phyloP scores from a whole-genome alignment of 1,140 invertebrate genomes.

The Manduca sexta region DNA sequence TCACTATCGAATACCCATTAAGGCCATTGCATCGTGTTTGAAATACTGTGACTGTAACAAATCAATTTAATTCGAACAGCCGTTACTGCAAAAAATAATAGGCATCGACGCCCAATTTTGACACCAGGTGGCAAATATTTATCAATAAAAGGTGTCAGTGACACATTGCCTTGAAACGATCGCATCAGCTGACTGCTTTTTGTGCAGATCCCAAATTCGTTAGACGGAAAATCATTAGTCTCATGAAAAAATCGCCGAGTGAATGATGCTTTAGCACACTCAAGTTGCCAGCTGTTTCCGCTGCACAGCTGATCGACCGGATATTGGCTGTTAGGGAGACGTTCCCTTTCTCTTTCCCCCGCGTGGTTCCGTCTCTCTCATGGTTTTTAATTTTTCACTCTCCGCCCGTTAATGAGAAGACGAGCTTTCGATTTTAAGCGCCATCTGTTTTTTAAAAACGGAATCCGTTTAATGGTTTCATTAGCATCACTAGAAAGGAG shows the following conservation, averaged over 20 bases:
- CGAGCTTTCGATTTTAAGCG: constrained; percentile 4
- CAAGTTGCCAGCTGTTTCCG: constrained; percentile 41
- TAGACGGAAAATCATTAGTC: constrained; percentile 27
- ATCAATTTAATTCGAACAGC: too few species aligned
- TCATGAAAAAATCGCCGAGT: constrained; percentile 24
- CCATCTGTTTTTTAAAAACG: constrained; percentile 1
- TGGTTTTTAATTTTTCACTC: constrained; percentile 34
- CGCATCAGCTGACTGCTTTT: constrained; percentile 13
- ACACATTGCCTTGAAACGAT: constrained; percentile 9
- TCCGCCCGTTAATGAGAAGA: constrained; percentile 19
- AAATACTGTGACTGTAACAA: too few species aligned
- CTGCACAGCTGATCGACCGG: constrained; percentile 41
- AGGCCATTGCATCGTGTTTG: too few species aligned
- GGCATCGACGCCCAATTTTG: too few species aligned
- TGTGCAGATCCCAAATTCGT: constrained; percentile 22
- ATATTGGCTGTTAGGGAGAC: constrained; percentile 43
- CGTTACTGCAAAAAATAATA: too few species aligned
- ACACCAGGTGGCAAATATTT: neutral
- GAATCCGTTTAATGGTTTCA: neutral
- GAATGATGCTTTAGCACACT: constrained; percentile 31
- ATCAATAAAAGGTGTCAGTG: neutral
- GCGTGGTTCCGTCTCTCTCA: constrained; percentile 13
- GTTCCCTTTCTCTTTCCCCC: constrained; percentile 20
- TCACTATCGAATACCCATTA: too few species aligned
- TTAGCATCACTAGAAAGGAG: neutral